Conservation (phyloP, 2,797 vertebrate species). For the Pampus argenteus region DNA sequence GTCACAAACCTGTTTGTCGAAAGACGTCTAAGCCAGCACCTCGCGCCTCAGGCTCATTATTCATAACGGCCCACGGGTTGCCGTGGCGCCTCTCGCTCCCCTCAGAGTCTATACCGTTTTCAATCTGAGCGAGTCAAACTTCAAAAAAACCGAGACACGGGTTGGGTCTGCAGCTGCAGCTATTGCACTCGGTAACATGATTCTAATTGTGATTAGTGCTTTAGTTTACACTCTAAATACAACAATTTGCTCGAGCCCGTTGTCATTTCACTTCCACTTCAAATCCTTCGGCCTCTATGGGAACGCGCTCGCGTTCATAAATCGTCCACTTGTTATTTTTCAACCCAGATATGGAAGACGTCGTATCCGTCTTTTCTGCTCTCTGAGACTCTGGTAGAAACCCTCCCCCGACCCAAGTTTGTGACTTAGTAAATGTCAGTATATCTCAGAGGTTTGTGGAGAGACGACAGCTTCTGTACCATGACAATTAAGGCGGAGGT, state of each 20-base stretch:
- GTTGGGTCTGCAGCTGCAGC: too few species aligned
- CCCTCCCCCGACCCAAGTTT: conserved; percentile 46
- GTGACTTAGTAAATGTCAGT: conserved; percentile 58
- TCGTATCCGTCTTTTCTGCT: conserved; percentile 38
- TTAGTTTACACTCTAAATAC: conserved; percentile 53
- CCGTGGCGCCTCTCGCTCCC: conserved; percentile 1
- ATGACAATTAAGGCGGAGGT: conserved; percentile 69
- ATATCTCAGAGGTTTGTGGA: conserved; percentile 54
- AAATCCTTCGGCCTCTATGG: conserved; percentile 54
- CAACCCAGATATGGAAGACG: conserved; percentile 67
- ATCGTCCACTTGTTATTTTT: conserved; percentile 77
- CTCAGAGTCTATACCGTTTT: conserved; percentile 43
- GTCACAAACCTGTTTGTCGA: conserved; percentile 66
- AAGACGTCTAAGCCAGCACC: conserved; percentile 36
- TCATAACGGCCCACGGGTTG: conserved; percentile 58
- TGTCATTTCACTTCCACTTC: conserved; percentile 69
- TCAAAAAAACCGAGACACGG: too few species aligned
- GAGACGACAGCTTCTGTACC: conserved; percentile 48
- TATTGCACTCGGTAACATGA: neutral
- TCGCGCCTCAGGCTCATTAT: conserved; percentile 58
- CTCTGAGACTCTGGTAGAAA: conserved; percentile 44
- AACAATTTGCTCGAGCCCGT: conserved; percentile 60
- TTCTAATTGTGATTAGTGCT: conserved; percentile 32
- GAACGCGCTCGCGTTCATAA: conserved; percentile 69
- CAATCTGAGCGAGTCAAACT: conserved; percentile 19